Conservation (phyloP, 1,140 invertebrate species). For the Aphelinus certus region DNA sequence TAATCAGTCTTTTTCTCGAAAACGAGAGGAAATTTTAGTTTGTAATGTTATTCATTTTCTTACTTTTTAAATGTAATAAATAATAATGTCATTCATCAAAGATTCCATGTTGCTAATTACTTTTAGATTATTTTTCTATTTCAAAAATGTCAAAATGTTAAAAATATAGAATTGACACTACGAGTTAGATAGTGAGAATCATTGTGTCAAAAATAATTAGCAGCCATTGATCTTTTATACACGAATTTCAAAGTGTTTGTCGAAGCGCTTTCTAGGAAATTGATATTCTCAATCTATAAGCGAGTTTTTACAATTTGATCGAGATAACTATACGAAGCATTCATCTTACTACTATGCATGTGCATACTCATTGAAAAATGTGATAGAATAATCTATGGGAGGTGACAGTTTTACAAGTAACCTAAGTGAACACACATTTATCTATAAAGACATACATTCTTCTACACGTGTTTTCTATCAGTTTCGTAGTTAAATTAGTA, state of each 20-base stretch:
- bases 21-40: constrained; percentile 18
- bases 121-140: too few relatives aligned
- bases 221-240: too few relatives aligned
- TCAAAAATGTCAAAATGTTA: too few relatives aligned
- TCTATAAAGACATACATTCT: constrained; percentile 27
- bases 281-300: neutral
- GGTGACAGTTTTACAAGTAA: constrained; percentile 18
- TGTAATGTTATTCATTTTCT: constrained; percentile 1
- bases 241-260: neutral
- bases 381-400: neutral
- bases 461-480: constrained; percentile 11
- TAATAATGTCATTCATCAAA: neutral
- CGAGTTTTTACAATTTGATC: constrained; percentile 5
- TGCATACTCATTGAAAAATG: constrained; percentile 14
- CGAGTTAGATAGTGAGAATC: too few relatives aligned
- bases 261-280: neutral
- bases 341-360: neutral
- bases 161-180: too few relatives aligned
- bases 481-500: constrained; percentile 10
- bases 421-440: constrained; percentile 18
- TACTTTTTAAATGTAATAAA: neutral
- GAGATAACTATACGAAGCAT: constrained; percentile 7
- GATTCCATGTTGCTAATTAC: too few relatives aligned
- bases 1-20: constrained; percentile 37
- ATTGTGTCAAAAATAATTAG: too few relatives aligned